Evolutionary conservation across 2,888 invertebrate species (phyloP), one percentile per base, ranked within the genome.

Genomic region (Andrena camellia): DNA sequence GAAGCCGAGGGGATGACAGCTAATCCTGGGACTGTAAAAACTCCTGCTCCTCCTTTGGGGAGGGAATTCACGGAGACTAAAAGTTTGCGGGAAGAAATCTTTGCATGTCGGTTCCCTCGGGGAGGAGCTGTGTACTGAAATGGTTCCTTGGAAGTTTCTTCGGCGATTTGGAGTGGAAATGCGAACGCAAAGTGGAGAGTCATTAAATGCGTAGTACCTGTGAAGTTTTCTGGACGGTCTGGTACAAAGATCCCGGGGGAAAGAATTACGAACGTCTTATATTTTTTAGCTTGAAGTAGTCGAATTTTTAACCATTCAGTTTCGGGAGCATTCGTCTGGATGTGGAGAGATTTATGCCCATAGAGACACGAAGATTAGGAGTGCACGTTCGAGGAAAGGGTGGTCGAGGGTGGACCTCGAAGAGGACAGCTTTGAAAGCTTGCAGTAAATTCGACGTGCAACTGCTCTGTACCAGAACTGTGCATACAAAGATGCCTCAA

Each of bases 61-160:
- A 10, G 20, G 23, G 57, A 57, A 66, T 73, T 72, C 35, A 8
- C n/a, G 13, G 42, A 23, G 73, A 10, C 23, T 33, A 35, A 54
- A 72, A 72, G 63, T 72, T 72, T 72, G n/a, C 29, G 33, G 10
- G 10, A 20, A 35, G 42, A n/a, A 2, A n/a, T 42, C n/a, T n/a
- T 52, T 63, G 57, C 57, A 23, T 63, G 48, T 48, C 8, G 64
- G 2, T 5, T 13, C 20, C 52, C 10, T 20, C 10, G 20, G 29
- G 42, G 3, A 13, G 59, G 20, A 59, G 57, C 29, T 60, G 70
- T 50, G 60, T 60, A 60, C 70, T 20, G 54, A n/a, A n/a, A n/a
- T 35, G 60, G 17, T 31, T 33, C 2, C 4, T 42, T 31, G 31
- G 20, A 60, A 71, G 29, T 50, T 71, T 48, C 42, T 33, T 17